Evolutionary conservation across 2,888 invertebrate species (phyloP), one percentile per base, ranked within the genome.

Genomic region (Pseudococcus viburni): DNA sequence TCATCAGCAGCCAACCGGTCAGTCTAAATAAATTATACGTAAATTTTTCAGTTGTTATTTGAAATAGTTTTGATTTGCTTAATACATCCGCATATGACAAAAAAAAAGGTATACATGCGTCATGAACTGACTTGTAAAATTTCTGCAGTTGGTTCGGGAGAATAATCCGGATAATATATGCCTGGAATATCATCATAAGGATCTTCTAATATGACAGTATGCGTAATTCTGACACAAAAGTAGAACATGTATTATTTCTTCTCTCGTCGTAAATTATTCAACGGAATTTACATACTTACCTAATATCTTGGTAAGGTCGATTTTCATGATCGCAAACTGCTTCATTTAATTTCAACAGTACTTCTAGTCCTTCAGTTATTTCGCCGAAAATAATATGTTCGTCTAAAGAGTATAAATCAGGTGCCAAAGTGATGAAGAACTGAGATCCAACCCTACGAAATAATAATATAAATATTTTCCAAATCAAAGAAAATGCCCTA

Each of bases 331-430:
- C 99, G 91, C 98, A 98, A 90, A 99, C 97, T 0, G 96, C 94
- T 91, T 99, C 98, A 92, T 99, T 99, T 0, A 99, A 93, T 91
- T 96, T 95, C 19, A 96, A 94, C 22, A 99, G 92, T 1, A 97
- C 93, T 89, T 98, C 97, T 85, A 95, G 92, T 0, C 98, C 99
- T 92, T 99, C 99, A 0, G 95, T 95, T 3, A 99, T 96, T 92
- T 97, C 96, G 0, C 99, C 99, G 92, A 99, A 98, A 19, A 99
- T 96, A 91, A 98, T 98, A 92, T 99, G 99, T 84, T 95, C 95
- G 92, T 99, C 98, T 89, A 99, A 92, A 17, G 98, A 99, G 89
- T 96, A 96, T 59, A 99, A 93, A 90, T 98, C 95, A 5, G 96
- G 93, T 0, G 95, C 96, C 12, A 99, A 93, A 0, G 99, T 99